Evolutionary conservation across 2,113 vertebrate genomes (phyloP).

Genomic region (Brachyhypopomus occidentalis): DNA sequence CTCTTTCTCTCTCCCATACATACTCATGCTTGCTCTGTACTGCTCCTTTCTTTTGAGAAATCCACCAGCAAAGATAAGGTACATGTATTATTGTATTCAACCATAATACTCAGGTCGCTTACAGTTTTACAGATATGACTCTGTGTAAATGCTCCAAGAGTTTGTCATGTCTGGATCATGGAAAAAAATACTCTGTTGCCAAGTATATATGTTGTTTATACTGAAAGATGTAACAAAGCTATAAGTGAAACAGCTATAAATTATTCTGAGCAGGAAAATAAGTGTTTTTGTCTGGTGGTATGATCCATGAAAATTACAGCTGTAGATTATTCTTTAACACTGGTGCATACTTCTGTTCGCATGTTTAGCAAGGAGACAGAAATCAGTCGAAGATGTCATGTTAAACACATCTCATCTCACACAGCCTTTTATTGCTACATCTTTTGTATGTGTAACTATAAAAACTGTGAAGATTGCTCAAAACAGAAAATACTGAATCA

Average conservation of each 20-base stretch:
- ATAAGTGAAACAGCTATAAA: no score
- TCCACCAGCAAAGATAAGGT: neutral
- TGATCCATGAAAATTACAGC: neutral
- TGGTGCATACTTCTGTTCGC: neutral
- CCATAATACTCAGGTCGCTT: no score
- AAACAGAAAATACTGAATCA: neutral
- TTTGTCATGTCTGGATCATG: no score
- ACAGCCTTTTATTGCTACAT: neutral
- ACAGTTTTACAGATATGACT: no score
- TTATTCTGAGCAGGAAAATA: no score
- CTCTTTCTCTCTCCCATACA: neutral
- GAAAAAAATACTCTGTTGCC: no score
- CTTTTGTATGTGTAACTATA: constrained; percentile 1
- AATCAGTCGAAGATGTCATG: neutral
- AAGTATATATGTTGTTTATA: no score
- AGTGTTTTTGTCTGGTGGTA: neutral
- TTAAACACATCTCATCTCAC: neutral
- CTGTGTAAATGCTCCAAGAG: no score
- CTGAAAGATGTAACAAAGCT: no score
- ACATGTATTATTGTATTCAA: neutral
- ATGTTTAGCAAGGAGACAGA: neutral
- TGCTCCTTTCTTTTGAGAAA: no score
- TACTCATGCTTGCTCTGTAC: neutral
- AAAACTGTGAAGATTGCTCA: neutral
- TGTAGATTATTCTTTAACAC: neutral